phyloP scores from a whole-genome alignment of 2,113 vertebrate species.

The Cynopterus brachyotis region DNA sequence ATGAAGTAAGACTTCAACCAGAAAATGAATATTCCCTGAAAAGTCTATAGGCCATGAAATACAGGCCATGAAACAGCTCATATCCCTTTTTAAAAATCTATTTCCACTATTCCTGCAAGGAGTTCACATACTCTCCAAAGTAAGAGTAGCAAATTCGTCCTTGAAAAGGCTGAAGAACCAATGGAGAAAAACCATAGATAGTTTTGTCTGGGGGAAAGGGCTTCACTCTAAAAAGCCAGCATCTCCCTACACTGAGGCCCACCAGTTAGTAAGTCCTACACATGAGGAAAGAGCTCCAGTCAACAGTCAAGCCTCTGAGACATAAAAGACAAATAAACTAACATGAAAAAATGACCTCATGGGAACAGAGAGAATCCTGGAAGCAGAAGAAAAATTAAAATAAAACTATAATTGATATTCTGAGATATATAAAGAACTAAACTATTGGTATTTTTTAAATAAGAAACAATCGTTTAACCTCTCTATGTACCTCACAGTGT shows the following conservation, averaged over 20 bases:
- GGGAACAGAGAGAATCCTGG: neutral
- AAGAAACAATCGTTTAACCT: neutral
- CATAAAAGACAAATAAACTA: neutral
- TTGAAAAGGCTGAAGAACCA: neutral
- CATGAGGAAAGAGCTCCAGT: neutral
- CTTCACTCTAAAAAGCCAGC: neutral
- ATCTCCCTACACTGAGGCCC: neutral
- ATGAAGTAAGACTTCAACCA: neutral
- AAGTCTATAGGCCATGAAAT: neutral
- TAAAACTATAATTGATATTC: neutral
- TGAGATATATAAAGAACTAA: neutral
- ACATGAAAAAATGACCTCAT: neutral
- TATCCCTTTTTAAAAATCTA: neutral
- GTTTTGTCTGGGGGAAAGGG: neutral
- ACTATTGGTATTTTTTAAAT: neutral
- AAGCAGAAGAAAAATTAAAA: neutral
- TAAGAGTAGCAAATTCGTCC: neutral
- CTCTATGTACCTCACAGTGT: neutral
- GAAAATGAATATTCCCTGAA: neutral
- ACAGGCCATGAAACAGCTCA: neutral
- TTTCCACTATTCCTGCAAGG: neutral
- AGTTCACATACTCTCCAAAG: too few species aligned
- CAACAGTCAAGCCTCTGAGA: neutral
- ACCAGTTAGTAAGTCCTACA: neutral
- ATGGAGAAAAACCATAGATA: neutral